Evolutionary conservation across 2,113 vertebrate genomes (phyloP).

Genomic region (Carassius auratus): DNA sequence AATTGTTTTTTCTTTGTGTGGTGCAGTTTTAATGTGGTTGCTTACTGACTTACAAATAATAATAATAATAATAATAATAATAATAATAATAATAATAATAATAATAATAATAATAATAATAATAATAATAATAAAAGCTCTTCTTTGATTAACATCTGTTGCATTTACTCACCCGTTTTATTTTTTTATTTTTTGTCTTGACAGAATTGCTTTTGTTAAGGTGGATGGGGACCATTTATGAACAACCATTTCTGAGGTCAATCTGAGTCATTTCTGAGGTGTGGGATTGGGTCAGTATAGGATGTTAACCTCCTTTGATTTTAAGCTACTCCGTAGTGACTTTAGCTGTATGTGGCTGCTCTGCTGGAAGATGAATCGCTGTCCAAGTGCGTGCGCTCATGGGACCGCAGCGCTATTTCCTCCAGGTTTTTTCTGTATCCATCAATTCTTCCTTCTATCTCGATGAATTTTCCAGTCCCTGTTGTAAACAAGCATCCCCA

Average conservation of each 20-base stretch:
- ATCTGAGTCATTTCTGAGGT: background rate
- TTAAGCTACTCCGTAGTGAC: background rate
- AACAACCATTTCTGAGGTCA: background rate
- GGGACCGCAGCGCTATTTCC: background rate
- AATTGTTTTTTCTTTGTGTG: no score
- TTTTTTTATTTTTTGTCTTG: background rate
- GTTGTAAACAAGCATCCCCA: background rate
- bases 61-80: no score
- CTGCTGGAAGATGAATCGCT: conserved; percentile 1
- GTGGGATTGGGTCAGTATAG: background rate
- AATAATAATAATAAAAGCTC: no score
- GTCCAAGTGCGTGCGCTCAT: background rate
- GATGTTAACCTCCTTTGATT: background rate
- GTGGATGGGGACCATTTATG: background rate
- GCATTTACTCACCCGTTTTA: no score
- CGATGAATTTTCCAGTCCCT: background rate
- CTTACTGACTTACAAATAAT: no score
- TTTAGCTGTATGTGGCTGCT: background rate
- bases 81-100: no score
- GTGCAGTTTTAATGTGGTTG: no score
- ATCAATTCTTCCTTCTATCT: conserved; percentile 17
- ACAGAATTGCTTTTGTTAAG: background rate
- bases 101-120: no score
- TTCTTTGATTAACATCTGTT: no score
- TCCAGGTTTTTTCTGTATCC: background rate